Evolutionary conservation across 2,888 invertebrate species (phyloP).

Genomic region (Autographa pulchrina): DNA sequence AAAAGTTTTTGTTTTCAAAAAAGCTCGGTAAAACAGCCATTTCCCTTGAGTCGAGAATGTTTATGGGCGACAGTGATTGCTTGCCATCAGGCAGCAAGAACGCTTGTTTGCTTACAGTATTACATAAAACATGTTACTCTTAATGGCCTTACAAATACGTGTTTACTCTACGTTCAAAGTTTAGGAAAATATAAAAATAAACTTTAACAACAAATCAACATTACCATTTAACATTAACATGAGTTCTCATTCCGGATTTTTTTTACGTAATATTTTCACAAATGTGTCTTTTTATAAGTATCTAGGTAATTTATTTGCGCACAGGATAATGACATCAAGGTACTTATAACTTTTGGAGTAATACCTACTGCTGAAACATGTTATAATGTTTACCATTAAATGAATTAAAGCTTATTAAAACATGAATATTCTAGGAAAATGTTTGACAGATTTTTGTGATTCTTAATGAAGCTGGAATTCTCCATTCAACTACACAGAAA

Average conservation of each 20-base stretch:
- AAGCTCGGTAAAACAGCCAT: not conserved
- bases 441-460: too few species aligned
- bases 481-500: too few species aligned
- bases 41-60: slow-evolving; percentile 4
- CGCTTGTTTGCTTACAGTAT: slow-evolving; percentile 4
- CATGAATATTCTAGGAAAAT: too few species aligned
- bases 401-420: too few species aligned
- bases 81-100: slow-evolving; percentile 1
- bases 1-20: not conserved
- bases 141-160: slow-evolving; percentile 4
- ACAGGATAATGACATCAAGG: not conserved
- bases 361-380: slow-evolving; percentile 17
- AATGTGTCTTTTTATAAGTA: not conserved
- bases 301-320: not conserved
- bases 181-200: slow-evolving; percentile 4
- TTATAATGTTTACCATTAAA: too few species aligned
- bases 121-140: slow-evolving; percentile 4
- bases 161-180: slow-evolving; percentile 1
- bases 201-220: slow-evolving; percentile 22
- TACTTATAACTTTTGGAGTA: not conserved
- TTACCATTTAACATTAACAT: not conserved
- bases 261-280: not conserved
- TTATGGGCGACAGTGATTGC: slow-evolving; percentile 4
- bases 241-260: not conserved
- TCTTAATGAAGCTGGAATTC: too few species aligned